Evolutionary conservation across 2,888 invertebrate genomes (phyloP).

Genomic region (Netelia inedita): DNA sequence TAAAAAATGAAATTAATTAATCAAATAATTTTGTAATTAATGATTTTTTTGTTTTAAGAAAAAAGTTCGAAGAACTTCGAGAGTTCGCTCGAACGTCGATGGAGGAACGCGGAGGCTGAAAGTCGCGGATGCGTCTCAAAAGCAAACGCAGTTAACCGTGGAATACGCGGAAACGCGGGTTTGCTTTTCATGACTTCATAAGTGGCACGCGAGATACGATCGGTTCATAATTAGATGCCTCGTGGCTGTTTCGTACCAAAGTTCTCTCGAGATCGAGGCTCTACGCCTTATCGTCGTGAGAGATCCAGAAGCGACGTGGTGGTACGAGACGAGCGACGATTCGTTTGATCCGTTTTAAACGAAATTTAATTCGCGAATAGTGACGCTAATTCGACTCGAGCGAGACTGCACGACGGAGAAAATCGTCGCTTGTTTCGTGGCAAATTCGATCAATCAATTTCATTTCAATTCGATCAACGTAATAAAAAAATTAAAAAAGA

Average conservation of each 20-base stretch:
- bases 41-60: no score
- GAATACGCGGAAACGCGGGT: constrained; percentile 34
- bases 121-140: constrained; percentile 14
- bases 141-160: neutral
- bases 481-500: no score
- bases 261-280: constrained; percentile 12
- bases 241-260: constrained; percentile 3
- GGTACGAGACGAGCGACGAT: neutral
- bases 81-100: neutral
- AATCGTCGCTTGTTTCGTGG: no score
- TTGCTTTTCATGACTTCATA: constrained; percentile 54
- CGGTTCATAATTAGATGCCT: constrained; percentile 47
- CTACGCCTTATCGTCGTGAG: neutral
- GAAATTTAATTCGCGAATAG: no score
- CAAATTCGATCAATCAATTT: no score
- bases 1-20: no score
- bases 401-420: no score
- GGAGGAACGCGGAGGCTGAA: constrained; percentile 2
- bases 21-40: no score
- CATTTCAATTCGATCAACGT: no score
- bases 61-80: no score
- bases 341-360: neutral
- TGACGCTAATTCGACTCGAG: no score
- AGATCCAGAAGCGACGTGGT: neutral
- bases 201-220: constrained; percentile 43